Evolutionary conservation across 2,888 invertebrate genomes (phyloP), one percentile per base, ranked within the genome.

Genomic region (Pachydiplax longipennis): DNA sequence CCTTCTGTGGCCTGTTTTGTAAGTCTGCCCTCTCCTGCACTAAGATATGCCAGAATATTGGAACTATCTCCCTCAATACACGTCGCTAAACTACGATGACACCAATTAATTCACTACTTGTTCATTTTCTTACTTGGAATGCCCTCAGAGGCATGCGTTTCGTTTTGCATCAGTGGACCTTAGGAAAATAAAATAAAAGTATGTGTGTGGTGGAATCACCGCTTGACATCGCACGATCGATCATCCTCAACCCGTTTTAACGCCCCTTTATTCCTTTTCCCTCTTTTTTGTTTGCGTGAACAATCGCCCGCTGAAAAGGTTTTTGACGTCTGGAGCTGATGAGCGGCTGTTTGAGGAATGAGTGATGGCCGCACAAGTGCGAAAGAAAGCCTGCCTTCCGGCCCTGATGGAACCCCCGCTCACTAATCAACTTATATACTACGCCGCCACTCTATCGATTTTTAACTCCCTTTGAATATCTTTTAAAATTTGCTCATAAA

Each of bases 291-390:
- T 87, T 87, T 65, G 87, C 87, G 61, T 87, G 87, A 87, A 87
- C 87, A 87, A 87, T 87, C 87, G 87, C 87, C 87, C 87, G 87
- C 87, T 87, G 61, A 87, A 87, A 87, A 87, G 87, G 61, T 87
- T 87, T 87, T 58, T 87, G 87, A 87, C 87, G 87, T 61, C 87
- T 87, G 58, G 83, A 87, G 87, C 61, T 87, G 87, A 87, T 87
- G 87, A 87, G 61, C 73, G 73, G 73, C 61, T 87, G 87, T 61
- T 61, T 58, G 87, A 58, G 61, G 87, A 87, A 87, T 87, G 87
- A 87, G 87, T 87, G 87, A 87, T 87, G 87, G 61, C 58, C 37
- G 87, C 83, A 37, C 37, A 15, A 61, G 61, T 61, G 61, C 10
- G 31, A 31, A 73, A 73, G 73, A 73, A 73, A 31, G 53, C 31